A percentile compares a stretch with the other conserved stretches of the same genome.
Evolutionary conservation across 2,797 vertebrate genomes (phyloP).

Genomic region (Galago senegalensis): DNA sequence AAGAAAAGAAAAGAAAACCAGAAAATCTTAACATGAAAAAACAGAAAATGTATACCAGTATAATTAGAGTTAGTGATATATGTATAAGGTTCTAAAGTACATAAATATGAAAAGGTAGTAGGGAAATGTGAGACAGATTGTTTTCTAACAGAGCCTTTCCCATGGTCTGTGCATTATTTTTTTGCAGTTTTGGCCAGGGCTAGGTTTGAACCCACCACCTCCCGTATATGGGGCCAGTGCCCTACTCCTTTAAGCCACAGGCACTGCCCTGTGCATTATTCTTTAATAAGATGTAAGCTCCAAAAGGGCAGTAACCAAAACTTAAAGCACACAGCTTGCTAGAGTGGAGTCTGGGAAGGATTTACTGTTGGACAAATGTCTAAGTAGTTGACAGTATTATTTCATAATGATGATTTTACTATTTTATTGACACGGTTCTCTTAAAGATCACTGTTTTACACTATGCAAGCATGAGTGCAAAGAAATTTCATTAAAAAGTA

Average conservation of each 20-base stretch:
- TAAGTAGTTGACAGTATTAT: neutral
- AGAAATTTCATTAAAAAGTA: neutral
- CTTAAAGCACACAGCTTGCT: neutral
- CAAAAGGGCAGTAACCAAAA: neutral
- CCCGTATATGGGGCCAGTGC: too few species aligned
- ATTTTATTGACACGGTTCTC: neutral
- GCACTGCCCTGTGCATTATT: neutral
- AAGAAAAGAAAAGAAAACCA: neutral
- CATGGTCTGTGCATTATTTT: neutral
- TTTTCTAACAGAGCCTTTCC: neutral
- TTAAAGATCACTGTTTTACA: neutral
- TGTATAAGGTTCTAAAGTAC: neutral
- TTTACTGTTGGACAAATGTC: neutral
- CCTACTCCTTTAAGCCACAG: too few species aligned
- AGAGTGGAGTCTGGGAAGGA: neutral
- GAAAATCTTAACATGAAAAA: neutral
- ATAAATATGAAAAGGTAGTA: neutral
- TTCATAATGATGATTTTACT: neutral
- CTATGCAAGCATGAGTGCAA: neutral
- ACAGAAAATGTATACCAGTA: neutral
- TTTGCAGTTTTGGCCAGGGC: too few species aligned
- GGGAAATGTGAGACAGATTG: neutral
- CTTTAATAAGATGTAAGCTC: neutral
- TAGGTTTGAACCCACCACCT: too few species aligned
- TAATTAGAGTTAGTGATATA: slow-evolving; percentile 38